Evolutionary conservation across 2,888 invertebrate species (phyloP).

Genomic region (Odontocolon sp.): DNA sequence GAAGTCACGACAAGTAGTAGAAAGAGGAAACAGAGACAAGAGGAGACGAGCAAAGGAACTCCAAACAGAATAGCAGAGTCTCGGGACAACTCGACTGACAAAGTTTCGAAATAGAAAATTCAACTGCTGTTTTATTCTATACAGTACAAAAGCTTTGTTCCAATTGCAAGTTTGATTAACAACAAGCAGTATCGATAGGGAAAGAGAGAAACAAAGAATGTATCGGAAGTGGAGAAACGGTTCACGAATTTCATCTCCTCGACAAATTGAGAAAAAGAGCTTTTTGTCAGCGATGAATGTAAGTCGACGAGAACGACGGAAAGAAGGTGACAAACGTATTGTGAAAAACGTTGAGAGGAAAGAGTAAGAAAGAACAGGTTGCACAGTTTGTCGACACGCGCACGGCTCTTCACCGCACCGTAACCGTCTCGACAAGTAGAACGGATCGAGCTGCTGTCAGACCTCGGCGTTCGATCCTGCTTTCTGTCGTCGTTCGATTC

Average conservation of each 20-base stretch:
- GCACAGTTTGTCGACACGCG: constrained; percentile 34
- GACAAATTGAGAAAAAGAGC: constrained; percentile 40
- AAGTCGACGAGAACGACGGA: neutral
- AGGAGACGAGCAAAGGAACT: neutral
- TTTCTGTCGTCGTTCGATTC: constrained; percentile 11
- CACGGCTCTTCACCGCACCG: neutral
- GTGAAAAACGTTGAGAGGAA: neutral
- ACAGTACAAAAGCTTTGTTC: neutral
- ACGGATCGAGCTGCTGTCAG: constrained; percentile 50
- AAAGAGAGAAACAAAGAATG: neutral
- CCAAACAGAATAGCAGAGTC: neutral
- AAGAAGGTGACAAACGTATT: neutral
- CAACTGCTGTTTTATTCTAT: constrained; percentile 4
- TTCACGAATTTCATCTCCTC: constrained; percentile 14
- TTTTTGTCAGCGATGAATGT: constrained; percentile 4
- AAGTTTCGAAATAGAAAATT: constrained; percentile 10
- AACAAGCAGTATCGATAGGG: neutral
- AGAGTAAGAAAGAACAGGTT: neutral
- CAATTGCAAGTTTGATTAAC: neutral
- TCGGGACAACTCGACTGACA: neutral
- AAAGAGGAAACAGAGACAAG: neutral
- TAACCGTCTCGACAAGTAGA: constrained; percentile 5
- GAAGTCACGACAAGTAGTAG: neutral
- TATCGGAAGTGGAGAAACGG: neutral
- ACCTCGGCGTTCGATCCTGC: constrained; percentile 21